A percentile compares a stretch with the other conserved stretches of the same genome.
These are phyloP conservation scores for Agonum fuliginosum DNA, from an alignment of 2,888 invertebrate species.

Conservation along the genomic window DNA sequence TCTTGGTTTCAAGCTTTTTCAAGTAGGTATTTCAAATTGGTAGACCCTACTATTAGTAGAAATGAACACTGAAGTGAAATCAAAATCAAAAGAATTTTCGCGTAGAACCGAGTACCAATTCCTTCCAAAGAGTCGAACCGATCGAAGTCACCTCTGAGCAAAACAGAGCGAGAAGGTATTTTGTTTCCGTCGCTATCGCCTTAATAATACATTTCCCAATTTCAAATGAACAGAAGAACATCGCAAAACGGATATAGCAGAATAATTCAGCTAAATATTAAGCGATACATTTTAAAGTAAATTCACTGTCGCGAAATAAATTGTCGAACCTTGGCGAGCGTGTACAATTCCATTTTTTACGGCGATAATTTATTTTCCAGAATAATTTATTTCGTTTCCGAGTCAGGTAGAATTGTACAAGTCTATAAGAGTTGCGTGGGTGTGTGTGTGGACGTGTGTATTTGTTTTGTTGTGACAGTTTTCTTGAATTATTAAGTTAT, in stretches of 20 bases:
- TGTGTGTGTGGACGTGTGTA: conserved; percentile 2
- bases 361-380: conserved; percentile 35
- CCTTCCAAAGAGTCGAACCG: neutral
- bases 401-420: conserved; percentile 1
- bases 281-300: conserved; percentile 40
- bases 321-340: conserved; percentile 30
- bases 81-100: no score
- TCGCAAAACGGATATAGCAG: conserved; percentile 45
- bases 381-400: conserved; percentile 46
- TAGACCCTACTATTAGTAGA: no score
- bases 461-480: conserved; percentile 27
- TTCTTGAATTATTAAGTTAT: conserved; percentile 48
- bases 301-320: conserved; percentile 42
- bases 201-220: conserved; percentile 41
- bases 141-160: neutral
- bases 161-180: conserved; percentile 4
- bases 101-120: no score
- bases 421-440: neutral
- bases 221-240: conserved; percentile 42
- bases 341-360: conserved; percentile 40
- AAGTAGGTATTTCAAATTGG: no score
- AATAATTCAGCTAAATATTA: conserved; percentile 51
- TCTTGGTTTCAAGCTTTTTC: no score
- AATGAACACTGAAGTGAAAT: no score
- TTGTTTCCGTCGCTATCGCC: conserved; percentile 31